phyloP scores from a whole-genome alignment of 2,113 vertebrate genomes.

The Malaclemys terrapin region DNA sequence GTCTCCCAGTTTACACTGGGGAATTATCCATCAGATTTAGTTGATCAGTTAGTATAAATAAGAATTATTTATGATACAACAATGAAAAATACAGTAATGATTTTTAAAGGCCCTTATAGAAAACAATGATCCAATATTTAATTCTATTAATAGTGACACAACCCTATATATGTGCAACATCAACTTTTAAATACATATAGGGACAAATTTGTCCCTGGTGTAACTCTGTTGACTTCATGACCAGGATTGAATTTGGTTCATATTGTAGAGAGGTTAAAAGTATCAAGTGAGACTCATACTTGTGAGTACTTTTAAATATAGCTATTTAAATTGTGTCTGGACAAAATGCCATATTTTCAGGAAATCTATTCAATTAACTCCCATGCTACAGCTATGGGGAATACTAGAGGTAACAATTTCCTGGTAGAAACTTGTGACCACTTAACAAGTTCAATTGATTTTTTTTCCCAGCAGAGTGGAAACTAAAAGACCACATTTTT shows the following conservation, averaged over 20 bases:
- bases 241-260: neutral
- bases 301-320: neutral
- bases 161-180: neutral
- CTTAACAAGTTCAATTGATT: conserved; percentile 32
- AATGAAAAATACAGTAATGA: neutral
- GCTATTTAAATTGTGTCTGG: neutral
- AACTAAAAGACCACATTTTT: neutral
- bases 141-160: neutral
- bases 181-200: neutral
- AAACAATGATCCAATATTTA: neutral
- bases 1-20: neutral
- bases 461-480: conserved; percentile 4
- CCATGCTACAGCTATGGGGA: neutral
- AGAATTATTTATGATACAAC: neutral
- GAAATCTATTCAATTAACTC: neutral
- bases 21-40: neutral
- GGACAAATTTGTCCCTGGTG: neutral
- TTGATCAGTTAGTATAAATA: neutral
- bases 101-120: neutral
- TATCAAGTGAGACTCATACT: neutral
- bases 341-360: neutral
- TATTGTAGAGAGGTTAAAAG: neutral
- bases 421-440: conserved; percentile 11
- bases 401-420: neutral
- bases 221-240: neutral